These are phyloP conservation scores for Tupaia tana DNA, from an alignment of 2,113 vertebrate genomes.

Conservation along the genomic window DNA sequence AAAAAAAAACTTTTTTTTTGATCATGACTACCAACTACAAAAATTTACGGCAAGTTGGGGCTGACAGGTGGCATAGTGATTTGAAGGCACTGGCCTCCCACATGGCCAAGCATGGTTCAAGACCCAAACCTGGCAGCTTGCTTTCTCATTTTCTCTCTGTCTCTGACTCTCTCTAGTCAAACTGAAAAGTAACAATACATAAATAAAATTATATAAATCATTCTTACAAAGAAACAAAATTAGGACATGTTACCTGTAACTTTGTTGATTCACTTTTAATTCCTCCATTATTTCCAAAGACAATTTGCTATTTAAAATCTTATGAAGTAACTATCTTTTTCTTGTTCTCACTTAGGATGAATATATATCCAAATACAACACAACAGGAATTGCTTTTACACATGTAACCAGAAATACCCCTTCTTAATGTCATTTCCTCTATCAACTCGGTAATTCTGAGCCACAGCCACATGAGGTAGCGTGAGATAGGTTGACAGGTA, in stretches of 20 bases:
- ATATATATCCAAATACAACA: background rate
- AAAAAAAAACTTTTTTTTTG: too few relatives aligned
- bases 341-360: conserved; percentile 31
- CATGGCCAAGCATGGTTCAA: too few relatives aligned
- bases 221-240: too few relatives aligned
- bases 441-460: conserved; percentile 23
- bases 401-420: background rate
- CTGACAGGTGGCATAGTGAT: too few relatives aligned
- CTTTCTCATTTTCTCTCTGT: too few relatives aligned
- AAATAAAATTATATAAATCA: too few relatives aligned
- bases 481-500: background rate
- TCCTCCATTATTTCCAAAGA: conserved; percentile 33
- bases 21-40: conserved; percentile 12
- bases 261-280: background rate
- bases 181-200: too few relatives aligned
- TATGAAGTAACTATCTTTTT: background rate
- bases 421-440: background rate
- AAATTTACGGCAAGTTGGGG: background rate
- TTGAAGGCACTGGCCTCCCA: too few relatives aligned
- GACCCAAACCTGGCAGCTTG: too few relatives aligned
- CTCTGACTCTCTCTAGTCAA: too few relatives aligned
- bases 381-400: conserved; percentile 6
- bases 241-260: too few relatives aligned
- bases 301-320: conserved; percentile 53
- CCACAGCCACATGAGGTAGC: background rate